phyloP scores from a whole-genome alignment of 1,140 invertebrate genomes.

The Coenobita brevimanus region DNA sequence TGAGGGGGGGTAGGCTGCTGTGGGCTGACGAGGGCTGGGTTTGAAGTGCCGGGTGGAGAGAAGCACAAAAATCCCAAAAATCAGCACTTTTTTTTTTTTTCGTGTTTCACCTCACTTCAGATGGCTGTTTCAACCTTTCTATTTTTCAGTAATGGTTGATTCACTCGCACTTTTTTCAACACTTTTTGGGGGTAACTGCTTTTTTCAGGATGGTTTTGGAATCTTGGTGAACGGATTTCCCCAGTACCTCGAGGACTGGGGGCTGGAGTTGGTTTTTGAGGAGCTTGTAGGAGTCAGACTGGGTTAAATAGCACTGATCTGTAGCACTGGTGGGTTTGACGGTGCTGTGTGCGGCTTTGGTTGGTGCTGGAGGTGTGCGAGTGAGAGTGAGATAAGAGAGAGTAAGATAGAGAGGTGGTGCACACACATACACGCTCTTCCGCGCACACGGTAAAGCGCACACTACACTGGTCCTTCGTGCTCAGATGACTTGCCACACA shows the following conservation, averaged over 20 bases:
- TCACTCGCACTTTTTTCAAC: too few species aligned
- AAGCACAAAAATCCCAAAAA: constrained; percentile 33
- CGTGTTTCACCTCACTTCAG: constrained; percentile 35
- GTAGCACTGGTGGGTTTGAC: too few species aligned
- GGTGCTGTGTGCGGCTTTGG: too few species aligned
- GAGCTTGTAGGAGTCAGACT: too few species aligned
- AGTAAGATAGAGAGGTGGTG: constrained; percentile 1
- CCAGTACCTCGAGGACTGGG: too few species aligned
- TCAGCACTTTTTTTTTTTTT: constrained; percentile 40
- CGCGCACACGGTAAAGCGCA: constrained; percentile 48
- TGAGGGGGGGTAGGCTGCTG: not conserved
- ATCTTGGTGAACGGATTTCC: too few species aligned
- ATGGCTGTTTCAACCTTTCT: too few species aligned
- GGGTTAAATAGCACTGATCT: too few species aligned
- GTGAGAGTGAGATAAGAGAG: constrained; percentile 1
- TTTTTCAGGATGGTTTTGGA: too few species aligned
- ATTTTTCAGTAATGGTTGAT: too few species aligned
- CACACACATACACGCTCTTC: constrained; percentile 12
- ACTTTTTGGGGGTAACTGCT: too few species aligned
- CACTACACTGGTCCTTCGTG: constrained; percentile 20
- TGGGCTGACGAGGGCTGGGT: constrained; percentile 6
- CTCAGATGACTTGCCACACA: constrained; percentile 19
- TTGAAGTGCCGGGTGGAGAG: constrained; percentile 17
- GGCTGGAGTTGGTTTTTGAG: too few species aligned
- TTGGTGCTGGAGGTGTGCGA: constrained; percentile 26